phyloP scores from a whole-genome alignment of 2,888 invertebrate species.

The Pedicia rivosa region DNA sequence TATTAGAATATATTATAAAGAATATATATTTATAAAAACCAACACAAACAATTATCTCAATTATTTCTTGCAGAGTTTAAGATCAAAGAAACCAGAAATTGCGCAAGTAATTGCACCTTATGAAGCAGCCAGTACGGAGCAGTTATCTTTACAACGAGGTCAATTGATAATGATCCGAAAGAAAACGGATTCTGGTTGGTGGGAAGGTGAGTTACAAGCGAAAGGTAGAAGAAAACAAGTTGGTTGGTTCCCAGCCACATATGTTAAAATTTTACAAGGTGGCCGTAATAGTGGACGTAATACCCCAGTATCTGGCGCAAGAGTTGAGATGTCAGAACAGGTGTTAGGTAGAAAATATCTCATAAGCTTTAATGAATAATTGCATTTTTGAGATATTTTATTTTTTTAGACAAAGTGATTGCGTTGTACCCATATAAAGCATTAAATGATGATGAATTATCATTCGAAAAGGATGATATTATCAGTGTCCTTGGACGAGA shows the following conservation, averaged over 20 bases:
- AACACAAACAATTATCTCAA: no score
- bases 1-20: no score
- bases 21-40: neutral
- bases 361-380: neutral
- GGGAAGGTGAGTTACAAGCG: slow-evolving; percentile 96
- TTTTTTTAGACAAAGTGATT: slow-evolving; percentile 60
- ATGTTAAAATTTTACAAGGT: slow-evolving; percentile 68
- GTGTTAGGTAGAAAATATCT: slow-evolving; percentile 27
- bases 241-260: slow-evolving; percentile 99
- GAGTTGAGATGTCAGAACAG: slow-evolving; percentile 41
- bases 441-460: slow-evolving; percentile 87
- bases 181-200: slow-evolving; percentile 96
- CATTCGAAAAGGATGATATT: slow-evolving; percentile 81
- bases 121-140: slow-evolving; percentile 81
- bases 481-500: slow-evolving; percentile 79
- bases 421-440: slow-evolving; percentile 90
- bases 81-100: slow-evolving; percentile 72
- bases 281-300: slow-evolving; percentile 55
- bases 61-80: slow-evolving; percentile 33
- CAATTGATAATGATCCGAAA: slow-evolving; percentile 92
- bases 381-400: neutral
- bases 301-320: slow-evolving; percentile 53
- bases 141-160: slow-evolving; percentile 76
- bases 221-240: slow-evolving; percentile 80
- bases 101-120: slow-evolving; percentile 90